Evolutionary conservation across 2,113 vertebrate species (phyloP).

Genomic region (Naja naja): DNA sequence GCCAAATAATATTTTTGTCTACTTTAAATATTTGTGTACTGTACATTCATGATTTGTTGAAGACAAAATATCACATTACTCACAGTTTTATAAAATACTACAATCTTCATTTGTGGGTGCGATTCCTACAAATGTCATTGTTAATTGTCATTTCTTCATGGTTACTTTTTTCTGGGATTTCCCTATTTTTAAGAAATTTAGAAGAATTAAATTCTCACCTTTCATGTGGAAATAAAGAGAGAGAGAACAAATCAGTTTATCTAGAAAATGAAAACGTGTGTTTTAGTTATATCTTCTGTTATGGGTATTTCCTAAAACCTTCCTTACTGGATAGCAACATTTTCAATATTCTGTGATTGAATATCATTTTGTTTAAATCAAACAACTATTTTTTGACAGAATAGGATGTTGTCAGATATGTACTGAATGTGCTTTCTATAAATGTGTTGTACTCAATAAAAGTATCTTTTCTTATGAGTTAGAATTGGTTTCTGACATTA

Average conservation of each 20-base stretch:
- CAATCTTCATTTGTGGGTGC: not conserved
- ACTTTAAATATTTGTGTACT: not conserved
- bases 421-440: not conserved
- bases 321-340: not conserved
- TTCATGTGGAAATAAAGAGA: not conserved
- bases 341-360: not conserved
- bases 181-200: not conserved
- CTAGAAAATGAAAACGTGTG: not conserved
- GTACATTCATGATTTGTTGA: not conserved
- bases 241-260: not conserved
- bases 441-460: not conserved
- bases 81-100: too few relatives aligned
- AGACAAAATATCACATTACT: not conserved
- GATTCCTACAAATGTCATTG: not conserved
- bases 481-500: not conserved
- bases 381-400: not conserved
- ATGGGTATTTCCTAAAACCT: not conserved
- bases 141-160: not conserved
- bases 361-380: not conserved
- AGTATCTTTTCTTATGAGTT: not conserved
- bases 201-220: not conserved
- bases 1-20: not conserved
- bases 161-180: not conserved
- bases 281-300: not conserved
- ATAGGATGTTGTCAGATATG: not conserved